Base-by-base conservation (phyloP, 2,888 invertebrate species). In the Leptinotarsa peninsularis region DNA sequence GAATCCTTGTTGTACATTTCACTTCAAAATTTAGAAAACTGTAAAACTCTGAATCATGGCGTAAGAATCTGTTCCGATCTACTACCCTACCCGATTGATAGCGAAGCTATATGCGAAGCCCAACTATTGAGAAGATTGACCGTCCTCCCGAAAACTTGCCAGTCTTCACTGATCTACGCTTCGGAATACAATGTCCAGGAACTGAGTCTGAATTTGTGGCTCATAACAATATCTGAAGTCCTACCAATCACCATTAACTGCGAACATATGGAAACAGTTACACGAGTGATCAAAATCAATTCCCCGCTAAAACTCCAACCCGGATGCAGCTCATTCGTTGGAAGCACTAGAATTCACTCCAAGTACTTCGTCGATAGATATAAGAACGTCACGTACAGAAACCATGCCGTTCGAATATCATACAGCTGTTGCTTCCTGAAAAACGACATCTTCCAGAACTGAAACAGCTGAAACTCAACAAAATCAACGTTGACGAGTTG, bases 31-130 rank as follows among this genome's bases (percentile, higher is more conserved):
- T 21, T 72, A 43, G 56, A 74, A 15, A 60, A 72, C 0, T 75
- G 71, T 49, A 77, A 71, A 71, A n/a, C 17, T 21, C n/a, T 70
- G 21, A 33, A 63, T 43, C 49, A 49, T 49, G 43, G 52, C 10
- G 50, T 33, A 27, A 76, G 58, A 56, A 73, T 76, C 50, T 76
- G 76, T 43, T 76, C 71, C 43, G 71, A 74, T n/a, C 3, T 74
- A 23, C 63, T 76, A 27, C 76, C 67, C 14, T 76, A 75, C 63
- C 73, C 75, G 4, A 74, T 74, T 17, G 77, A 77, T 49, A 74
- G 67, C 18, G 69, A 77, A 56, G 72, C 74, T 13, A 69, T 75
- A 13, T 73, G 67, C 52, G 18, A 18, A 18, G 18, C 18, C 18
- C 18, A 18, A 49, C 67, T 75, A 5, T n/a, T 75, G 10, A 72